Percentiles rank a stretch among this genome's conserved stretches.
Evolutionary conservation across 2,888 invertebrate genomes (phyloP).

Genomic region (Drosophila incognita): DNA sequence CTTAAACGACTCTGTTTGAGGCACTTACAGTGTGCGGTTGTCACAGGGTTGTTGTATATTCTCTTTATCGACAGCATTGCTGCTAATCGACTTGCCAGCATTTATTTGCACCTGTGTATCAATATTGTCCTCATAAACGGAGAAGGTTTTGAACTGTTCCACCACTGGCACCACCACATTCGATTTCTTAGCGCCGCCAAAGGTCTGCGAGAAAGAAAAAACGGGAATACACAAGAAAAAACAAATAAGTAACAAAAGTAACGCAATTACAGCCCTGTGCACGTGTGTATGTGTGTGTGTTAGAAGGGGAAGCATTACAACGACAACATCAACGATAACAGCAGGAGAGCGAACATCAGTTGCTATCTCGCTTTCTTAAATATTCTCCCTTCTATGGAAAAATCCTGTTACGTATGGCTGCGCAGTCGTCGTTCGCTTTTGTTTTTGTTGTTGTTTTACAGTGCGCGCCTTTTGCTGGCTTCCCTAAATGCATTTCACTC

Average conservation of each 20-base stretch:
- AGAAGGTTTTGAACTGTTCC: conserved; percentile 91
- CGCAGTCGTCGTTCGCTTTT: conserved; percentile 25
- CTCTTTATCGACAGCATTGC: conserved; percentile 63
- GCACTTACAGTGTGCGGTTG: conserved; percentile 50
- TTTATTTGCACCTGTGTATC: conserved; percentile 59
- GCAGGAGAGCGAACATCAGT: conserved; percentile 29
- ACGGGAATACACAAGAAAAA: conserved; percentile 6
- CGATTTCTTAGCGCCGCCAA: conserved; percentile 80
- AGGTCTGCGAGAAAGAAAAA: conserved; percentile 58
- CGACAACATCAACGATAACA: conserved; percentile 11
- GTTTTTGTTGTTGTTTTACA: conserved; percentile 39
- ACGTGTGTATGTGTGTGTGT: conserved; percentile 13
- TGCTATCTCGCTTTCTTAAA: conserved; percentile 23
- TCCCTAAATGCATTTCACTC: conserved; percentile 34
- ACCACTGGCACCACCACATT: conserved; percentile 86
- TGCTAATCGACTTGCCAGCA: conserved; percentile 39
- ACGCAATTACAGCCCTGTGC: conserved; percentile 13
- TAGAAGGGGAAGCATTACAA: conserved; percentile 25
- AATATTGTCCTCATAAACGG: conserved; percentile 89
- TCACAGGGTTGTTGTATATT: conserved; percentile 49
- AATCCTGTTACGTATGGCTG: conserved; percentile 58
- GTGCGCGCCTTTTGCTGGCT: conserved; percentile 67
- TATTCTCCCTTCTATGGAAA: conserved; percentile 28
- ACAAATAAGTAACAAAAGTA: conserved; percentile 17
- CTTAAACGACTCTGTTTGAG: not conserved